Conservation (phyloP, 2,888 invertebrate genomes). For the Lapara coniferarum region DNA sequence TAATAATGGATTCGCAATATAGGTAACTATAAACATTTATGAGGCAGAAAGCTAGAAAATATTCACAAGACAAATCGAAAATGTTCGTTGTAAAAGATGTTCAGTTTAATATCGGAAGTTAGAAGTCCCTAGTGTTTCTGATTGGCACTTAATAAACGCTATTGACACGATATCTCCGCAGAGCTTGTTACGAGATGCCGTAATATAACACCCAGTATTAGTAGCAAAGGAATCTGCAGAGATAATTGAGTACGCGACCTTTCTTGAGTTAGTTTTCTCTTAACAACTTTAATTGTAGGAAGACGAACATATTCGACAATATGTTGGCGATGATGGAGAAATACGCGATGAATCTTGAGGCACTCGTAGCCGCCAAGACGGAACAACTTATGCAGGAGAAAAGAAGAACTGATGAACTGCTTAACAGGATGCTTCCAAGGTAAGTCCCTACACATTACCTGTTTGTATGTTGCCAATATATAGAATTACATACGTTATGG, state of each 20-base stretch:
- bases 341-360: conserved; percentile 93
- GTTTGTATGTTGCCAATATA: not conserved
- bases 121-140: not conserved
- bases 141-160: not conserved
- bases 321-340: conserved; percentile 96
- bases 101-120: not conserved
- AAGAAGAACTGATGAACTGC: conserved; percentile 91
- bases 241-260: too few relatives aligned
- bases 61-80: not conserved
- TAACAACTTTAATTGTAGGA: conserved; percentile 70
- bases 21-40: not conserved
- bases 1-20: not conserved
- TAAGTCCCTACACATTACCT: conserved; percentile 57
- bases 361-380: conserved; percentile 91
- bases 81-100: not conserved
- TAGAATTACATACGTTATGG: too few relatives aligned
- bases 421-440: conserved; percentile 94
- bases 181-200: not conserved
- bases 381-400: conserved; percentile 92
- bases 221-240: too few relatives aligned
- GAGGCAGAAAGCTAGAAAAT: not conserved
- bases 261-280: too few relatives aligned
- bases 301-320: conserved; percentile 94
- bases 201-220: not conserved
- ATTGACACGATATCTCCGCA: not conserved